Evolutionary conservation across 2,797 vertebrate species (phyloP), one percentile per base, ranked within the genome.

Genomic region (Gambusia yucatana): DNA sequence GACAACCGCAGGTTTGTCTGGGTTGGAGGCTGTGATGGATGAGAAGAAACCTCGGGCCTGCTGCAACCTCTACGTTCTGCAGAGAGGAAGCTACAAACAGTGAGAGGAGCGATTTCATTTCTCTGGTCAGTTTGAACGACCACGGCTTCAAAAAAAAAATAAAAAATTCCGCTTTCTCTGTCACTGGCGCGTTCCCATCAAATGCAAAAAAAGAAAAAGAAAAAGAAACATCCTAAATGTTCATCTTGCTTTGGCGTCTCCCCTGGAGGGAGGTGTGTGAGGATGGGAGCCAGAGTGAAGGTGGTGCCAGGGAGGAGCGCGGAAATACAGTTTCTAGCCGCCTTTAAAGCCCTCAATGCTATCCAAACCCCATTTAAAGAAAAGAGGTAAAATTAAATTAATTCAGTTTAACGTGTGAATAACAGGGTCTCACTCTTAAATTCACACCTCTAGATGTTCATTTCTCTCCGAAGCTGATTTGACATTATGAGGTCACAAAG

Each of bases 401-500:
- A 74, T 55, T 2, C 33, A 57, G 50, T 41, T 57, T 16, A 43
- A 43, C 44, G 44, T 28, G 43, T 33, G 59, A 36, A 48, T 47
- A 65, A 33, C 74, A 47, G 44, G 50, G 46, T 48, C 57, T 36
- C 74, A 36, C 28, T 36, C n/a, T 44, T 25, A n/a, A 47, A 22
- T 36, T 63, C 43, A 63, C 57, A 63, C 74, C 16, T 61, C 73
- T 59, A 70, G 72, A 57, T 44, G 73, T 44, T 75, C 52, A 44
- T 75, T 74, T 74, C n/a, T 55, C 25, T 28, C 73, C 14, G 30
- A 41, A 55, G 20, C 63, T 69, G 1, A 50, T 33, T 73, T 80
- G 85, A 82, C 81, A 81, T 47, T 6, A 0, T 61, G 13, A 79
- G 78, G 84, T 86, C 82, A 84, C 78, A 67, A 75, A 73, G 36